Percentiles rank a stretch among this genome's conserved stretches.
phyloP scores from a whole-genome alignment of 2,797 vertebrate species.

The Notolepis coatsorum region DNA sequence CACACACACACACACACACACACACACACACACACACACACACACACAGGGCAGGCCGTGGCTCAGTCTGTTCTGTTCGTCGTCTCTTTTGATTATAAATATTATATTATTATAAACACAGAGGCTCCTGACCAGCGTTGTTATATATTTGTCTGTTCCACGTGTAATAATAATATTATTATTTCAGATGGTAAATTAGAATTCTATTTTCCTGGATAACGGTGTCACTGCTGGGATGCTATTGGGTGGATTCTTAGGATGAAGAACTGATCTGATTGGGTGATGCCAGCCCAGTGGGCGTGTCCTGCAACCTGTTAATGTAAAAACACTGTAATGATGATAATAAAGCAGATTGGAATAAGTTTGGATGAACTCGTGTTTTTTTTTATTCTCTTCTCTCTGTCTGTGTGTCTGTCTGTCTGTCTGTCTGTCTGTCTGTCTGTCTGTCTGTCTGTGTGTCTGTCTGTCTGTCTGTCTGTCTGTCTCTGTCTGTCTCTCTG shows the following conservation, averaged over 20 bases:
- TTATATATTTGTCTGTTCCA: conserved; percentile 58
- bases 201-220: conserved; percentile 67
- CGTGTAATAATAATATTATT: conserved; percentile 46
- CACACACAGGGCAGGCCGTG: neutral
- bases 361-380: neutral
- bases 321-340: conserved; percentile 14
- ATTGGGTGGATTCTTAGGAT: conserved; percentile 15
- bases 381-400: neutral
- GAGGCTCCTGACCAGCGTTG: conserved; percentile 51
- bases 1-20: neutral
- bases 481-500: no score
- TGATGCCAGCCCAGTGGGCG: conserved; percentile 15
- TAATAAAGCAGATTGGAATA: conserved; percentile 34
- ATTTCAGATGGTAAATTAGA: conserved; percentile 72
- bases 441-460: neutral
- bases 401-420: neutral
- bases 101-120: conserved; percentile 47
- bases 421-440: neutral
- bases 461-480: no score
- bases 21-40: neutral
- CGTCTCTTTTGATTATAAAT: no score
- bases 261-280: conserved; percentile 23
- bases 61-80: neutral
- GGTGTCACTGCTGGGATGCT: conserved; percentile 39
- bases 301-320: conserved; percentile 46